A percentile compares a stretch with the other conserved stretches of the same genome.
Conservation (phyloP, 2,888 invertebrate genomes). For the Fragum whitleyi region DNA sequence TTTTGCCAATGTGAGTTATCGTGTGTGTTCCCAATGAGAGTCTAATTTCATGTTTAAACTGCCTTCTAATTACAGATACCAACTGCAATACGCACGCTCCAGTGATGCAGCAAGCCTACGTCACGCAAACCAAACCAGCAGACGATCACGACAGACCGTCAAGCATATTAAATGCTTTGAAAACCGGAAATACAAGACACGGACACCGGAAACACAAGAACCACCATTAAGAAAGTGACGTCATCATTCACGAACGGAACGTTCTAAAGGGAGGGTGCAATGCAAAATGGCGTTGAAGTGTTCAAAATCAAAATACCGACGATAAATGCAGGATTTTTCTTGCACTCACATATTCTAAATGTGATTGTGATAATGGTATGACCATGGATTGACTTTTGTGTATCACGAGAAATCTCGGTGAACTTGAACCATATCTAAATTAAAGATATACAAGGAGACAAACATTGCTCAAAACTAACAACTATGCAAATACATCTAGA, state of each 20-base stretch:
- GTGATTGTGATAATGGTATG: not conserved
- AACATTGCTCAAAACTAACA: not conserved
- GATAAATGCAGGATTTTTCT: not conserved
- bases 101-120: not conserved
- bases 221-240: conserved; percentile 20
- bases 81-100: conserved; percentile 18
- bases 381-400: too few species aligned
- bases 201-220: conserved; percentile 31
- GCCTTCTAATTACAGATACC: conserved; percentile 41
- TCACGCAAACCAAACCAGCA: not conserved
- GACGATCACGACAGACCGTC: conserved; percentile 18
- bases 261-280: conserved; percentile 16
- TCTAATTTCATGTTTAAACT: conserved; percentile 1
- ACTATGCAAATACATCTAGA: too few species aligned
- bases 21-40: not conserved
- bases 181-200: conserved; percentile 21
- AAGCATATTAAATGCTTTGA: conserved; percentile 33
- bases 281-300: conserved; percentile 3
- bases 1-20: not conserved
- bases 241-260: not conserved
- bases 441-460: too few species aligned
- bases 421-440: too few species aligned
- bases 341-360: too few species aligned
- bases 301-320: conserved; percentile 10
- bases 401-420: not conserved